A percentile compares a stretch with the other conserved stretches of the same genome.
Evolutionary conservation across 2,113 vertebrate species (phyloP).

Genomic region (Anolis sagrei): DNA sequence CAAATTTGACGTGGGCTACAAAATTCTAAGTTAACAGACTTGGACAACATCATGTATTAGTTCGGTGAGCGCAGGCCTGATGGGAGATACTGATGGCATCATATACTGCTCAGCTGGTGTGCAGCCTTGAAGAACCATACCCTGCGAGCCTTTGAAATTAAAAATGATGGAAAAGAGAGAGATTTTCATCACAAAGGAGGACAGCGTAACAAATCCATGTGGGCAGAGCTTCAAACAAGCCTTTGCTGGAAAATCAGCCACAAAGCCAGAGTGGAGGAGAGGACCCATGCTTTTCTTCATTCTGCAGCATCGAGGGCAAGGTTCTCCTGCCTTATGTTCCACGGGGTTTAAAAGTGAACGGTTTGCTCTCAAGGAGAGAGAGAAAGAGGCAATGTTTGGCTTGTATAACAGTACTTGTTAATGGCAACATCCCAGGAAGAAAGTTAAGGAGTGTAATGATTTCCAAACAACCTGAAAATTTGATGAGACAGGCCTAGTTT

Average conservation of each 20-base stretch:
- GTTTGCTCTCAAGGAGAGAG: slow-evolving; percentile 45
- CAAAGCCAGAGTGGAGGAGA: slow-evolving; percentile 50
- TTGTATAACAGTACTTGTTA: slow-evolving; percentile 31
- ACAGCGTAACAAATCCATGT: slow-evolving; percentile 39
- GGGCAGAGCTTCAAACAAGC: slow-evolving; percentile 57
- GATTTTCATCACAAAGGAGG: slow-evolving; percentile 58
- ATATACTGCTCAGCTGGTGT: slow-evolving; percentile 13
- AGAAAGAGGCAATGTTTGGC: slow-evolving; percentile 52
- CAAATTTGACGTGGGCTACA: slow-evolving; percentile 25
- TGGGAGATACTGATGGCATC: background rate
- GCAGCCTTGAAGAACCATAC: slow-evolving; percentile 52
- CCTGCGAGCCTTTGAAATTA: slow-evolving; percentile 63
- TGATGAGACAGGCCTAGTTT: background rate
- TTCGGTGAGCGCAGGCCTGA: background rate
- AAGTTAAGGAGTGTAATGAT: slow-evolving; percentile 30
- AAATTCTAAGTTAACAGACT: slow-evolving; percentile 29
- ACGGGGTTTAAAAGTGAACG: slow-evolving; percentile 1
- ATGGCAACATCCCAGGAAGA: slow-evolving; percentile 53
- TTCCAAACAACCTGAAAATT: slow-evolving; percentile 20
- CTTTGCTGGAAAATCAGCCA: slow-evolving; percentile 58
- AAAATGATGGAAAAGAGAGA: slow-evolving; percentile 63
- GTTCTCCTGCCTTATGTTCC: slow-evolving; percentile 18
- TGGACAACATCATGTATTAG: slow-evolving; percentile 40
- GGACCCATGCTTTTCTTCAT: slow-evolving; percentile 34
- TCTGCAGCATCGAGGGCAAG: slow-evolving; percentile 50